These are phyloP conservation scores for Oceanodroma leucorhoa DNA, from an alignment of 2,797 vertebrate genomes.

Conservation along the genomic window DNA sequence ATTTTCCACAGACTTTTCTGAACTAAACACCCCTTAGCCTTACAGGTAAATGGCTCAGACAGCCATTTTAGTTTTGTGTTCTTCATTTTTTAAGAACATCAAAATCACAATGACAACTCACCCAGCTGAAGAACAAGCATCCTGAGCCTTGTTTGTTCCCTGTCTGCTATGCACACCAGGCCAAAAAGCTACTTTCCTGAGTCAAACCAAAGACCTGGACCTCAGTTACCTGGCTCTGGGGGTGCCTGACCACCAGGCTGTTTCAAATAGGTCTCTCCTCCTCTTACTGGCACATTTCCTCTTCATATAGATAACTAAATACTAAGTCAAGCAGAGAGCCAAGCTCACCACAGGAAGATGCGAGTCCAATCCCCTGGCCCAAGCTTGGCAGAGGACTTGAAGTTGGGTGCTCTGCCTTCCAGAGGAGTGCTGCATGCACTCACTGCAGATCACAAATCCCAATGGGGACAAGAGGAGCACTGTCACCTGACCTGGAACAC, in stretches of 20 bases:
- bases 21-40: neutral
- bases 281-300: too few species aligned
- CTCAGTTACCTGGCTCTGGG: neutral
- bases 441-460: neutral
- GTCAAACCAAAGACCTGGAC: neutral
- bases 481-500: neutral
- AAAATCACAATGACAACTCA: neutral
- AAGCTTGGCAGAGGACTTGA: neutral
- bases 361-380: neutral
- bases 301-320: neutral
- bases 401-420: neutral
- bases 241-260: neutral
- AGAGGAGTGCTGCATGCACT: neutral
- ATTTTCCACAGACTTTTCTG: neutral
- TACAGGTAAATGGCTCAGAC: neutral
- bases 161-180: too few species aligned
- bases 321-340: too few species aligned
- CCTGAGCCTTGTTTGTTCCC: neutral
- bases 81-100: neutral
- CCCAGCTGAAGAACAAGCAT: neutral
- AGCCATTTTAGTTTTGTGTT: neutral
- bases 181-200: neutral
- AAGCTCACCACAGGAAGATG: accelerated
- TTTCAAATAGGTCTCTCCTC: neutral
- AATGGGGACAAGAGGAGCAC: neutral